phyloP scores from a whole-genome alignment of 1,140 invertebrate genomes.

The Panagrolaimus sp. region DNA sequence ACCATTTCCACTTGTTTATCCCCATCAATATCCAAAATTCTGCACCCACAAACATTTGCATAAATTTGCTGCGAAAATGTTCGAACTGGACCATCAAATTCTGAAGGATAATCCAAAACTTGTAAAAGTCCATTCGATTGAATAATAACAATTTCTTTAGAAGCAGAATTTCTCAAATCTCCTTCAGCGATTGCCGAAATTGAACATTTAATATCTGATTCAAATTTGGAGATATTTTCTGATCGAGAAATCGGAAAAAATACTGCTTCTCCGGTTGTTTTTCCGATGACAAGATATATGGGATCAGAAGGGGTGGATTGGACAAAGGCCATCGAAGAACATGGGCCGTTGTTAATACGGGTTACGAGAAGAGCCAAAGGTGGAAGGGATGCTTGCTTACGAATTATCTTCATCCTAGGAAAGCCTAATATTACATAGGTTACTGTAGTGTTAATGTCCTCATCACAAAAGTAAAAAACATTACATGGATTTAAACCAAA shows the following conservation, averaged over 20 bases:
- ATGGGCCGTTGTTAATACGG: constrained; percentile 39
- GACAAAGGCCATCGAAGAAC: constrained; percentile 34
- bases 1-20: constrained; percentile 46
- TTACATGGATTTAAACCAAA: background rate
- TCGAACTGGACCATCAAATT: background rate
- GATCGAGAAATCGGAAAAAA: constrained; percentile 43
- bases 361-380: constrained; percentile 41
- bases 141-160: constrained; percentile 38
- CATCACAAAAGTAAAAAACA: no score
- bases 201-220: constrained; percentile 35
- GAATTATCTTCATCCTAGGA: constrained; percentile 17
- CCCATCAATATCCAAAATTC: constrained; percentile 50
- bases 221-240: constrained; percentile 37
- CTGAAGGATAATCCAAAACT: constrained; percentile 32
- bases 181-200: constrained; percentile 39
- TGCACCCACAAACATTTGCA: constrained; percentile 45
- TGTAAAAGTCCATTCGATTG: constrained; percentile 37
- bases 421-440: background rate
- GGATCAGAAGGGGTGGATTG: background rate
- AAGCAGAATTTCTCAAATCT: constrained; percentile 36
- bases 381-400: constrained; percentile 22
- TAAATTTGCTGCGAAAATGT: constrained; percentile 44
- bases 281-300: constrained; percentile 42
- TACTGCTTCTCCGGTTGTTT: constrained; percentile 37
- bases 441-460: background rate